Evolutionary conservation across 2,113 vertebrate genomes (phyloP).

Genomic region (Addax nasomaculatus): DNA sequence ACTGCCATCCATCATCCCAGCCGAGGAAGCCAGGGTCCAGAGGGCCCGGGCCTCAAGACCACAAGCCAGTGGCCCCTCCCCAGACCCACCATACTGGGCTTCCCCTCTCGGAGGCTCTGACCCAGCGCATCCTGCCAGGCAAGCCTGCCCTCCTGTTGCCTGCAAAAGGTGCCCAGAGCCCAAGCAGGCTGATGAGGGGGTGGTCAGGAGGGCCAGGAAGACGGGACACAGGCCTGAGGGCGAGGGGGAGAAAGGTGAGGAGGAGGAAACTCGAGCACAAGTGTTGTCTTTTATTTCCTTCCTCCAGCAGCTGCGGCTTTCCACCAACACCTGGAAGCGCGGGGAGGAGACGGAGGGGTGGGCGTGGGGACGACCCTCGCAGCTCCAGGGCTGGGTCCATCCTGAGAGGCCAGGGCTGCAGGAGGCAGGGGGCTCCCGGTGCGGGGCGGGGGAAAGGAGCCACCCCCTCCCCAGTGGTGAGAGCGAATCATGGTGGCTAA

Average conservation of each 20-base stretch:
- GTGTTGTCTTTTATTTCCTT: slow-evolving; percentile 58
- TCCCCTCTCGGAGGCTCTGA: not conserved
- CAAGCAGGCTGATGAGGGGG: not conserved
- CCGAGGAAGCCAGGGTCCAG: not conserved
- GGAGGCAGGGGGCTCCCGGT: not conserved
- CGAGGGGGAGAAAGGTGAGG: not conserved
- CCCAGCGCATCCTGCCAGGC: not conserved
- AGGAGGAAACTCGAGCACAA: slow-evolving; percentile 53
- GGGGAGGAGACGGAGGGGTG: not conserved
- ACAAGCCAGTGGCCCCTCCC: not conserved
- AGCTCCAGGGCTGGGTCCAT: not conserved
- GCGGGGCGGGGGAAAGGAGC: not conserved
- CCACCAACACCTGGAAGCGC: not conserved
- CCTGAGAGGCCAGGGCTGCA: not conserved
- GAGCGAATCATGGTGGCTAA: not conserved
- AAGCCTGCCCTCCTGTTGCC: not conserved
- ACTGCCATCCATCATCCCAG: not conserved
- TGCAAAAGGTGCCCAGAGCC: not conserved
- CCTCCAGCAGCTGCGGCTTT: not conserved
- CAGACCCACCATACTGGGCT: not conserved
- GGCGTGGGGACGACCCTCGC: not conserved
- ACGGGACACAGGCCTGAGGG: rapidly evolving
- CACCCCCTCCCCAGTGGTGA: rapidly evolving
- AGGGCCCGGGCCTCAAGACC: not conserved
- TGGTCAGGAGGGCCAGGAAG: too few species aligned